Conservation (phyloP, 2,113 vertebrate genomes). For the Phalacrocorax aristotelis region DNA sequence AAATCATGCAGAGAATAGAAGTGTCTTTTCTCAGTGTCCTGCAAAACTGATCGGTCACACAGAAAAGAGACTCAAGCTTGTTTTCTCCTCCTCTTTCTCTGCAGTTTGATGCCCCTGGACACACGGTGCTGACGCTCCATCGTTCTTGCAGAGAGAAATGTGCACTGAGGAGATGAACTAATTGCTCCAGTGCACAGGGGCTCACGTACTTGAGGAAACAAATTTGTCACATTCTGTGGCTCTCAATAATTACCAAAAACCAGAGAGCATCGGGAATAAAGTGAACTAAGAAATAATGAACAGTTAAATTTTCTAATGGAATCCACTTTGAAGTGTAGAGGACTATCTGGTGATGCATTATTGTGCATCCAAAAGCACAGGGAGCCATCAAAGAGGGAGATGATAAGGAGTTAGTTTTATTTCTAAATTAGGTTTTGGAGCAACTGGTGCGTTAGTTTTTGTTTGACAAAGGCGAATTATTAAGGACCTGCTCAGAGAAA, state of each 20-base stretch:
- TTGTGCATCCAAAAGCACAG: neutral
- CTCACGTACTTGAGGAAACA: neutral
- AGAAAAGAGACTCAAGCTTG: neutral
- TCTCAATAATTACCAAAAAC: neutral
- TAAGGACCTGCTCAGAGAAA: neutral
- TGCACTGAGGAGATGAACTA: neutral
- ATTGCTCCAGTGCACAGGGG: neutral
- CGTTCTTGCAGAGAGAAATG: neutral
- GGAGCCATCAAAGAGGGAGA: neutral
- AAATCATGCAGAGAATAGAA: neutral
- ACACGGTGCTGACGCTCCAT: neutral
- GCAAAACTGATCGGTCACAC: neutral
- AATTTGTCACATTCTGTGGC: neutral
- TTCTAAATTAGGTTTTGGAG: neutral
- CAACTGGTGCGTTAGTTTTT: neutral
- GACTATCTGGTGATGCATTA: neutral
- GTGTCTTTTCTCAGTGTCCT: neutral
- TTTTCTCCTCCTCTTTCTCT: neutral
- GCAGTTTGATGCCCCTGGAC: neutral
- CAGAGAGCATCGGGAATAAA: neutral
- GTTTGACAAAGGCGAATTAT: neutral
- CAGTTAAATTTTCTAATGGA: neutral
- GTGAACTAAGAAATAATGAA: neutral
- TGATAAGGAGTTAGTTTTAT: neutral
- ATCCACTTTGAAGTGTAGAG: neutral